Percentiles rank a stretch among this genome's conserved stretches.
Evolutionary conservation across 2,797 vertebrate genomes (phyloP).

Genomic region (Galaxias olidus): DNA sequence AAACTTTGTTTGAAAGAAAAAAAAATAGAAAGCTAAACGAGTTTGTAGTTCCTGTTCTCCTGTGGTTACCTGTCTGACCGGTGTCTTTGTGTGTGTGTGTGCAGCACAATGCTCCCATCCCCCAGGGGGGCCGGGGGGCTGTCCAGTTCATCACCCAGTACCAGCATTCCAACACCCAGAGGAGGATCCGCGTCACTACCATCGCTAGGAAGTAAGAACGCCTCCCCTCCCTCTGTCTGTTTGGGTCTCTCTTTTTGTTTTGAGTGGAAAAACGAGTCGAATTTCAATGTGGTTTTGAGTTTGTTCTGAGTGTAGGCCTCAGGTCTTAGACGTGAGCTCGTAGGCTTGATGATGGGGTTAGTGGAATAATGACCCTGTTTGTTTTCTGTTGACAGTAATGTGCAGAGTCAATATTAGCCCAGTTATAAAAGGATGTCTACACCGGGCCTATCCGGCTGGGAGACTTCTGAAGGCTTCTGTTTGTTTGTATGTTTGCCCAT

Average conservation of each 20-base stretch:
- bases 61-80: neutral
- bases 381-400: neutral
- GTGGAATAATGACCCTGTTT: neutral
- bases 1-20: neutral
- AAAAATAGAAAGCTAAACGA: neutral
- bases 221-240: neutral
- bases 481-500: neutral
- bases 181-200: conserved; percentile 91
- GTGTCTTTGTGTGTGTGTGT: conserved; percentile 21
- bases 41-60: neutral
- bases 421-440: conserved; percentile 29
- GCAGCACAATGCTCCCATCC: conserved; percentile 92
- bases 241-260: too few species aligned
- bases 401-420: conserved; percentile 24
- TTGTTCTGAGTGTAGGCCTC: too few species aligned
- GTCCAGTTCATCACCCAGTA: conserved; percentile 96
- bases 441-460: conserved; percentile 11
- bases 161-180: conserved; percentile 92
- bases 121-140: conserved; percentile 92
- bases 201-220: conserved; percentile 91
- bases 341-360: neutral
- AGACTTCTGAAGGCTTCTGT: neutral
- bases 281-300: too few species aligned
- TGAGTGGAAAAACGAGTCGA: too few species aligned
- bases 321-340: too few species aligned